Evolutionary conservation across 2,113 vertebrate genomes (phyloP).

Genomic region (Oreochromis spilurus): DNA sequence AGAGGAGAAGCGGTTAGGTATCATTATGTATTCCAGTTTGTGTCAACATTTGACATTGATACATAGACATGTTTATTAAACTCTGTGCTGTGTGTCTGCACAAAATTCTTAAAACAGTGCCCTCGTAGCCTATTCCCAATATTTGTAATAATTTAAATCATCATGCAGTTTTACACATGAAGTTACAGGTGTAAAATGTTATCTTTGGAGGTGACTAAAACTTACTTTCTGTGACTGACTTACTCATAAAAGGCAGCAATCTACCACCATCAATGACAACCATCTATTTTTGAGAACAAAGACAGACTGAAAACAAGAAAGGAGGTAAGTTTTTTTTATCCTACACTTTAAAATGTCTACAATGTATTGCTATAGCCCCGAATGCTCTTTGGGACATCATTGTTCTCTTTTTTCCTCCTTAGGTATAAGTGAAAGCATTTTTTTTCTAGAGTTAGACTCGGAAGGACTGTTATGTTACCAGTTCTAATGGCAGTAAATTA

Average conservation of each 20-base stretch:
- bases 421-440: not conserved
- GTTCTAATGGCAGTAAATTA: constrained; percentile 28
- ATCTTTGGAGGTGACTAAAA: not conserved
- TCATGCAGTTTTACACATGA: not conserved
- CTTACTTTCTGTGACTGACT: not conserved
- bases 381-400: not conserved
- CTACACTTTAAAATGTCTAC: not conserved
- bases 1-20: not conserved
- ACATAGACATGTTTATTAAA: not conserved
- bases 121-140: not conserved
- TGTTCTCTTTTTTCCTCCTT: not conserved
- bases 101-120: not conserved
- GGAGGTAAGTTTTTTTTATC: not conserved
- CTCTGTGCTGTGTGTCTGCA: not conserved
- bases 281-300: not conserved
- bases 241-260: not conserved
- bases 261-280: not conserved
- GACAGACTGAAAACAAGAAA: not conserved
- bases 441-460: not conserved
- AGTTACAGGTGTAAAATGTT: not conserved
- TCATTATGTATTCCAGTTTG: not conserved
- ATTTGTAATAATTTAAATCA: not conserved
- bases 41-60: not conserved
- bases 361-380: not conserved
- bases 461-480: not conserved